phyloP scores from a whole-genome alignment of 1,140 invertebrate species.

The Calephelis nemesis region DNA sequence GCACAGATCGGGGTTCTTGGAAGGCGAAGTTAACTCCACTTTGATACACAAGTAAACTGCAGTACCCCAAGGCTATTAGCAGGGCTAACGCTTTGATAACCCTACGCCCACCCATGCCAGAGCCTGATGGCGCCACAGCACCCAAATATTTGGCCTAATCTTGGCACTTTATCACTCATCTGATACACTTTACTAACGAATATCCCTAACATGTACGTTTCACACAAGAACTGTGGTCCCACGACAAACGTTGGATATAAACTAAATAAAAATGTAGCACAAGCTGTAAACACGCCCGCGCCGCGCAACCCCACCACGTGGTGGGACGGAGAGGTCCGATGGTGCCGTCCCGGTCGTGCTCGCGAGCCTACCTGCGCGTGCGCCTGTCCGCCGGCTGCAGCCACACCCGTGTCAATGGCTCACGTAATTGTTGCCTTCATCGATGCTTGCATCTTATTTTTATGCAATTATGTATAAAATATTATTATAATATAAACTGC shows the following conservation, averaged over 20 bases:
- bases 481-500: constrained; percentile 16
- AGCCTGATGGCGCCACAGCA: constrained; percentile 79
- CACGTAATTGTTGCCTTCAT: constrained; percentile 63
- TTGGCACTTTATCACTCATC: constrained; percentile 68
- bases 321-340: constrained; percentile 52
- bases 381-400: constrained; percentile 59
- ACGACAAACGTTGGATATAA: constrained; percentile 58
- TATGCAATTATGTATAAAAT: constrained; percentile 25
- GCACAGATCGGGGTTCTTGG: constrained; percentile 77
- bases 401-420: constrained; percentile 71
- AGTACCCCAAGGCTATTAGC: constrained; percentile 79
- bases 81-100: constrained; percentile 64
- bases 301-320: constrained; percentile 65
- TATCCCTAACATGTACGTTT: constrained; percentile 46
- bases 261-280: constrained; percentile 78
- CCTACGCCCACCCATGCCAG: constrained; percentile 67
- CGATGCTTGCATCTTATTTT: constrained; percentile 37
- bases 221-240: constrained; percentile 25
- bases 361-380: constrained; percentile 66
- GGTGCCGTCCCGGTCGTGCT: constrained; percentile 36
- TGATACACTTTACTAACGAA: constrained; percentile 67
- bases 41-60: constrained; percentile 83
- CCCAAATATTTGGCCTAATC: constrained; percentile 52
- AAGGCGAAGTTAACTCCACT: constrained; percentile 75
- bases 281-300: constrained; percentile 63